A percentile compares a stretch with the other conserved stretches of the same genome.
These are phyloP conservation scores for Octonoba sinensis DNA, from an alignment of 2,888 invertebrate genomes.

Conservation along the genomic window DNA sequence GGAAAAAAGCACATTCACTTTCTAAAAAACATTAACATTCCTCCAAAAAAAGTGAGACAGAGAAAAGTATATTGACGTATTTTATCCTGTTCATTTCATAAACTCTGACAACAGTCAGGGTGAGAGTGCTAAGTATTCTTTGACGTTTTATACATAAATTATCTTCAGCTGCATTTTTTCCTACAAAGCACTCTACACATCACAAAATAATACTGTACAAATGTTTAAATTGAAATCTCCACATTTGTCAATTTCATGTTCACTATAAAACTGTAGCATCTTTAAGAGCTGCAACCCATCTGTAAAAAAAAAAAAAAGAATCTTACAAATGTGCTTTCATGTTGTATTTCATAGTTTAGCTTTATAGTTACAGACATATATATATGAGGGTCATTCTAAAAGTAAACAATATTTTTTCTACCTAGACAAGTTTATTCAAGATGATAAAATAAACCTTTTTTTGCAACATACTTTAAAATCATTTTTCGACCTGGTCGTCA, in stretches of 20 bases:
- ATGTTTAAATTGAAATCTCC: conserved; percentile 26
- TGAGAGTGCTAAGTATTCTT: no score
- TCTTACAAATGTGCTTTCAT: background rate
- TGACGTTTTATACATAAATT: no score
- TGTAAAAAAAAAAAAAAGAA: conserved; percentile 17
- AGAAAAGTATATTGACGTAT: conserved; percentile 8
- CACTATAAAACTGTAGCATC: conserved; percentile 64
- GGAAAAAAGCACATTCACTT: background rate
- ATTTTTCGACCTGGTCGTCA: no score
- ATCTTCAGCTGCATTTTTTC: no score
- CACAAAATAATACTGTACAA: background rate
- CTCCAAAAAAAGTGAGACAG: conserved; percentile 2
- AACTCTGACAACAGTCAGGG: background rate
- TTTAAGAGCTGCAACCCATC: conserved; percentile 64
- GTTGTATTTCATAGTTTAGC: no score
- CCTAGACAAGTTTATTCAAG: no score
- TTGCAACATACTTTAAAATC: no score
- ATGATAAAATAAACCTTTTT: no score
- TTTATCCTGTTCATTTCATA: background rate
- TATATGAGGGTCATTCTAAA: no score
- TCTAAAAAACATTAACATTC: background rate
- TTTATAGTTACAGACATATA: background rate
- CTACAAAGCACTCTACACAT: background rate
- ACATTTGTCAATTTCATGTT: conserved; percentile 28
- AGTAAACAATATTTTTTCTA: no score